Conservation (phyloP, 2,113 vertebrate genomes). For the Stegostoma tigrinum region DNA sequence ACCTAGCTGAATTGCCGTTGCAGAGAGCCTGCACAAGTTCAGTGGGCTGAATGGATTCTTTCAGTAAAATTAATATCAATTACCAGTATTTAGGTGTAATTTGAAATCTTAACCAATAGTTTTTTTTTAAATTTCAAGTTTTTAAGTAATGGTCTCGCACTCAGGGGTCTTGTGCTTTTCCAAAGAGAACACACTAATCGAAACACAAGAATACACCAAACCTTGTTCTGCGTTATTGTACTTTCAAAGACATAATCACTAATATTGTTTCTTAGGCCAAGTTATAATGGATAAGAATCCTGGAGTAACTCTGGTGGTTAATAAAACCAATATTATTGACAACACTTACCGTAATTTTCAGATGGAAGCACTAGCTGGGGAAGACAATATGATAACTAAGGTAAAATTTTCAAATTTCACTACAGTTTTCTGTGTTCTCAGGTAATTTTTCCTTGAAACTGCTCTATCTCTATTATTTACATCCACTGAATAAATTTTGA, state of each 20-base stretch:
- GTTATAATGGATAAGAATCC: constrained; percentile 95
- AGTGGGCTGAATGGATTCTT: neutral
- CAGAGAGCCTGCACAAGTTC: neutral
- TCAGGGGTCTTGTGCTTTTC: neutral
- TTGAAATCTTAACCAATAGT: neutral
- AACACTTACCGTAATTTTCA: constrained; percentile 86
- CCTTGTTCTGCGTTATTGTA: neutral
- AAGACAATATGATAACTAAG: constrained; percentile 81
- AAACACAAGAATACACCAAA: neutral
- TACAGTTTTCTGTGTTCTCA: neutral
- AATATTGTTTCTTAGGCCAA: constrained; percentile 62
- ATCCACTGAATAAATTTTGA: neutral
- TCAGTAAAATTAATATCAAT: neutral
- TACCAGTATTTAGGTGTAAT: neutral
- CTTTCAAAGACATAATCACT: neutral
- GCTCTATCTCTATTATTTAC: neutral
- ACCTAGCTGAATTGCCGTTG: neutral
- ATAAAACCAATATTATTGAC: constrained; percentile 84
- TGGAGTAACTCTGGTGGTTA: constrained; percentile 85
- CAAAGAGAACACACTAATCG: neutral
- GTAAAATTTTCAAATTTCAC: constrained; percentile 49
- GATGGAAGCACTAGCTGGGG: constrained; percentile 88
- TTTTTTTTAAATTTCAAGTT: neutral
- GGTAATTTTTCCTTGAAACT: neutral
- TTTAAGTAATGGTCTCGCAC: neutral